Evolutionary conservation across 2,113 vertebrate genomes (phyloP).

Genomic region (Odontophorus gujanensis): DNA sequence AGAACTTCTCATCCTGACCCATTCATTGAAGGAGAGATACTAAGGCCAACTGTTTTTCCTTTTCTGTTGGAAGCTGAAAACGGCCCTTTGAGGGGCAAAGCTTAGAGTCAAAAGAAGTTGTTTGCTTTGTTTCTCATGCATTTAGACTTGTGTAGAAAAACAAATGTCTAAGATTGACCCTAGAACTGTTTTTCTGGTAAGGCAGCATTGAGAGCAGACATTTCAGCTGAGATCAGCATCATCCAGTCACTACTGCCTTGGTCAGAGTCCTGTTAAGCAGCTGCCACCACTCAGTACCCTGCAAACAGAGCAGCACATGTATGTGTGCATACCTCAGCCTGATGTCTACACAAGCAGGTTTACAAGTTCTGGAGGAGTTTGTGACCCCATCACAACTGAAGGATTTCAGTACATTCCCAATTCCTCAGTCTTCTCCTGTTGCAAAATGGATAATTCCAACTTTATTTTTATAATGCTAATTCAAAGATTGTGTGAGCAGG

Average conservation of each 20-base stretch:
- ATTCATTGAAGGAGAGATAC: neutral
- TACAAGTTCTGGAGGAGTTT: neutral
- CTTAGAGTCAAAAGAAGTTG: neutral
- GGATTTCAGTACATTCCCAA: neutral
- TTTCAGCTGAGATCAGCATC: constrained; percentile 11
- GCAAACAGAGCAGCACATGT: neutral
- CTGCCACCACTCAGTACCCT: neutral
- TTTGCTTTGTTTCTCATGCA: neutral
- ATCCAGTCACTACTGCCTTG: neutral
- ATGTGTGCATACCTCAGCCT: neutral
- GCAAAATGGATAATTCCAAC: neutral
- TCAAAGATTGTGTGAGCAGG: neutral
- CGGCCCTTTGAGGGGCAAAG: neutral
- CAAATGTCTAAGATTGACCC: neutral
- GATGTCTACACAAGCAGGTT: neutral
- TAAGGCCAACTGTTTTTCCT: neutral
- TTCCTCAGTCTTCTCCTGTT: neutral
- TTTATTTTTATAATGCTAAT: neutral
- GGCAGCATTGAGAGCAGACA: accelerated
- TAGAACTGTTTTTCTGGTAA: neutral
- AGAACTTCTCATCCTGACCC: neutral
- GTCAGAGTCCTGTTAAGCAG: neutral
- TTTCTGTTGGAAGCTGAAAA: neutral
- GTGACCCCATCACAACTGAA: neutral
- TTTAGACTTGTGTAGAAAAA: neutral